phyloP scores from a whole-genome alignment of 2,888 invertebrate species.

The Oxyteleia sp. region DNA sequence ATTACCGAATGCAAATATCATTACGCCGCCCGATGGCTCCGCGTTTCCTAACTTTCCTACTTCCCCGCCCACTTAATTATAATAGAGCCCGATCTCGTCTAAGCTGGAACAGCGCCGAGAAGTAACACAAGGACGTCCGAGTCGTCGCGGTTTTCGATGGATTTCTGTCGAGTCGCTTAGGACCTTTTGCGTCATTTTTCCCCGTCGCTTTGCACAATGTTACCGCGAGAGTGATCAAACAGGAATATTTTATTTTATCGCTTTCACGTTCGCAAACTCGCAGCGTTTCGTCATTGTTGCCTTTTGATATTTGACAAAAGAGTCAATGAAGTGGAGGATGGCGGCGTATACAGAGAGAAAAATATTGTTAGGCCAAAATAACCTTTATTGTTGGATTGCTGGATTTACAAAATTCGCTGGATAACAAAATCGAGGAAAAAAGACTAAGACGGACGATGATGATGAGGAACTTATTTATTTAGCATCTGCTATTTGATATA shows the following conservation, averaged over 20 bases:
- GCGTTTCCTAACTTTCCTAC: slow-evolving; percentile 77
- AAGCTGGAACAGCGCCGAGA: slow-evolving; percentile 44
- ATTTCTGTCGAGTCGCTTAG: no score
- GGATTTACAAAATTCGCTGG: no score
- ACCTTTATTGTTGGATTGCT: no score
- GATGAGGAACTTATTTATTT: no score
- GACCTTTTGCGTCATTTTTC: neutral
- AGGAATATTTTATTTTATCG: slow-evolving; percentile 47
- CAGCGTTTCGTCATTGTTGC: slow-evolving; percentile 59
- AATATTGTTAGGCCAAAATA: no score
- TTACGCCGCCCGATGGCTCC: slow-evolving; percentile 71
- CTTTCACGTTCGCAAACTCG: slow-evolving; percentile 63
- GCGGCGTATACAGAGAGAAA: no score
- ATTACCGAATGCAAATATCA: slow-evolving; percentile 75
- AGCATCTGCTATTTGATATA: no score
- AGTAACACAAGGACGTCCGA: slow-evolving; percentile 40
- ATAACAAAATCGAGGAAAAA: no score
- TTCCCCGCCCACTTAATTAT: slow-evolving; percentile 77
- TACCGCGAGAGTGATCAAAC: slow-evolving; percentile 5
- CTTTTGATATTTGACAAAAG: slow-evolving; percentile 68
- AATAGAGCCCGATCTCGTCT: slow-evolving; percentile 43
- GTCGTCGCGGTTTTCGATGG: neutral
- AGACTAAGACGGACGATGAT: no score
- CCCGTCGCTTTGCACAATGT: neutral
- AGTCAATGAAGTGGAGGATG: slow-evolving; percentile 58